Base-by-base conservation (phyloP, 2,888 invertebrate species). In the Trissolcus japonicus region DNA sequence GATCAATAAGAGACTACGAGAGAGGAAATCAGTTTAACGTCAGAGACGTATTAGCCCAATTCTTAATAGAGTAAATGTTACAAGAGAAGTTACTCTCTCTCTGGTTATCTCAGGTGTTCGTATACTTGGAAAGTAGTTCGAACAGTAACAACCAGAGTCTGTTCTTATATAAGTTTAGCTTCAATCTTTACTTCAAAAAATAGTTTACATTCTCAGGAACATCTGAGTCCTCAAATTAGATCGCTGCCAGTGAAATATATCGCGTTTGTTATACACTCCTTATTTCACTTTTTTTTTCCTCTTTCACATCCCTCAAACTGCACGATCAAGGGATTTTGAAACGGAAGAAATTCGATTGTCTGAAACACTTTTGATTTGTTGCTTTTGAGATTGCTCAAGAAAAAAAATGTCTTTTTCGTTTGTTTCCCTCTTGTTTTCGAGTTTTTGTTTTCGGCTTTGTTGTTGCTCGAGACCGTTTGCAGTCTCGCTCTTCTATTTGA, bases 141-240 rank as follows among this genome's bases (percentile, higher is more conserved):
- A 72, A 63, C 35, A 60, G 69, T 63, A 62, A 65, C 54, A 60
- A 48, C 63, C 63, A 74, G 63, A 17, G 17, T 76, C 74, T 62
- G 50, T 68, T 71, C 65, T 71, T 71, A 76, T 75, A 76, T 60
- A 65, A 76, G 71, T 76, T 78, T 74, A 67, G 76, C 67, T 76
- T 54, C 19, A 73, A 67, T 73, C 73, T 59, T 69, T 71, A 57
- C 51, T 63, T 69, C 67, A 54, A 53, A 73, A 46, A 80, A 78
- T 69, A 62, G 80, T 78, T 69, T 62, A 76, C 76, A 76, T 80
- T 67, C 48, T 55, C 50, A 3, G 46, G 43, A 71, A 62, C 72
- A 78, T 73, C 80, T 80, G 76, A 66, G 74, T 14, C 68, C 41
- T 16, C 9, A 41, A 56, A 56, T 40, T 41, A 43, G 51, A 56